Conservation (phyloP, 1,140 invertebrate species). For the Magallana ariakensis region DNA sequence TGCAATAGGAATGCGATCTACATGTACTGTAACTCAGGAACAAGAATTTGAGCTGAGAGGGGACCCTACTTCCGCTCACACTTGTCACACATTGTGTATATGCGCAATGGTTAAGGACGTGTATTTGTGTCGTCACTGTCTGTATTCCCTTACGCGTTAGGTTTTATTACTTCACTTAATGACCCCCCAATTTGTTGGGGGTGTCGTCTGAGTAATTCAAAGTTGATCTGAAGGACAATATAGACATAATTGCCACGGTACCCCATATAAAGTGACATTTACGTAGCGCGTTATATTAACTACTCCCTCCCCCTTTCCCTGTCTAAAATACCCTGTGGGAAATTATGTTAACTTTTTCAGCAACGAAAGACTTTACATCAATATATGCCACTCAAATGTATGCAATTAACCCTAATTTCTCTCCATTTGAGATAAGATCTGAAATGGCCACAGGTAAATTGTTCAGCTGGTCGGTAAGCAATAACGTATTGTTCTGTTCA, state of each 20-base stretch:
- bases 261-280: not conserved
- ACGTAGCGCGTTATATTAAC: too few relatives aligned
- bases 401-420: conserved; percentile 1
- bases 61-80: not conserved
- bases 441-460: conserved; percentile 25
- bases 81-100: conserved; percentile 23
- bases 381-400: conserved; percentile 1
- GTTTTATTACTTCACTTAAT: not conserved
- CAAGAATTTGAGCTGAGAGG: not conserved
- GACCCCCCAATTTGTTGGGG: not conserved
- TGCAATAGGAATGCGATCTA: not conserved
- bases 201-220: not conserved
- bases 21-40: conserved; percentile 25
- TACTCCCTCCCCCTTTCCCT: too few relatives aligned
- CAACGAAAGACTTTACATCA: conserved; percentile 5
- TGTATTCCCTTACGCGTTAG: not conserved
- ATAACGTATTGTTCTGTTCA: not conserved
- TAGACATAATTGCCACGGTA: not conserved
- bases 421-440: not conserved
- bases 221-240: not conserved
- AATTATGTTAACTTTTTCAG: not conserved
- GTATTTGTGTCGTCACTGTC: conserved; percentile 9
- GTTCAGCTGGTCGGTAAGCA: not conserved
- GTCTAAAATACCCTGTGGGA: not conserved
- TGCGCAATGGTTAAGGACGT: conserved; percentile 19